Base-by-base conservation (phyloP, 2,888 invertebrate species). In the Idaea biselata region DNA sequence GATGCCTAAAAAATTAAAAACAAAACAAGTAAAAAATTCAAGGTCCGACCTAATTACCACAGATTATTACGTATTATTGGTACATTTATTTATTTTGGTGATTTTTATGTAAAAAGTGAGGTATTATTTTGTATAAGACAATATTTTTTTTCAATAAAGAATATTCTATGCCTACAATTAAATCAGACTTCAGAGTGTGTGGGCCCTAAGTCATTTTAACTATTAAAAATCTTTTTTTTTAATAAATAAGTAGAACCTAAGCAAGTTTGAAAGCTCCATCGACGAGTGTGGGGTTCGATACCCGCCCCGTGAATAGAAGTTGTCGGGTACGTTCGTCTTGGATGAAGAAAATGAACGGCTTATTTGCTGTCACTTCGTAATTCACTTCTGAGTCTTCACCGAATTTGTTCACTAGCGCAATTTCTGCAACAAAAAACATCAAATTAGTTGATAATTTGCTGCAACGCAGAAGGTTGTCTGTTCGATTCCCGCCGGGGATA, bases 331-430 rank as follows among this genome's bases (percentile, higher is more conserved):
- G 87, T 74, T 96, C 95, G 73, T 97, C 97, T 78, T 96, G 95
- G 67, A 97, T 95, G 82, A 95, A 95, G 88, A 97, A 96, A 61
- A 97, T 77, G 88, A 97, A 97, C 0, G 97, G 97, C 68, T 94
- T 95, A 78, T 95, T 94, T 1, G 95, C 96, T 57, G 94, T 91
- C 78, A 97, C 95, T 62, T 94, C 93, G 5, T 92, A 93, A 18
- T 82, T 80, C 17, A 88, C 84, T 7, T 93, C 93, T 33, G 93
- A 91, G 54, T 93, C 93, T 63, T 93, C 94, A 0, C 96, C 95
- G 73, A 96, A 96, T 84, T 96, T 96, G 83, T 96, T 96, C 14
- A 94, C 95, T 55, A 97, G 86, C 58, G 94, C 89, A 58, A 95
- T 91, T 82, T 94, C 95, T 95, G 89, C 32, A 81, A 75, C 74